Evolutionary conservation across 2,797 vertebrate genomes (phyloP), one percentile per base, ranked within the genome.

Genomic region (Anabacerthia variegaticeps): DNA sequence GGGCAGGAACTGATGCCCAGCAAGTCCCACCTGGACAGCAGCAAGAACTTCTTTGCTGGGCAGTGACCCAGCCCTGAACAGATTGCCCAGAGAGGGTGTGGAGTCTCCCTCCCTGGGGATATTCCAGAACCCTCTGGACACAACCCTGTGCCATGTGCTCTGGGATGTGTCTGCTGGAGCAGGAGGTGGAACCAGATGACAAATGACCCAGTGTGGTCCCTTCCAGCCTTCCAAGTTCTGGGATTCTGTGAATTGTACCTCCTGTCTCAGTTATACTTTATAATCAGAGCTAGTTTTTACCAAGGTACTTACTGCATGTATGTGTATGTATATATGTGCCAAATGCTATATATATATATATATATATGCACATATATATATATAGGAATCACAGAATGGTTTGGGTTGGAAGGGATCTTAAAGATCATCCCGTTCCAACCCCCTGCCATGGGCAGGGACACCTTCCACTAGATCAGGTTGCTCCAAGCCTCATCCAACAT

Each of bases 241-340:
- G 7, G 36, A 39, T 61, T 39, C 24, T 54, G 8, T 22, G 49
- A 81, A 63, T 19, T 22, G 8, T 36, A 63, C 14, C 30, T 85
- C 28, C 16, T n/a, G 14, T 61, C 36, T 61, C 52, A 10, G 22
- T 69, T 80, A 15, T 52, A 65, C 37, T 74, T 36, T 59, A 68
- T 44, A 48, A 55, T 36, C 21, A 48, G 61, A 59, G 1, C 16
- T 63, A 24, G 41, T 30, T 84, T 75, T 78, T 61, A 23, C 66
- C n/a, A n/a, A 62, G 46, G 28, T 48, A 12, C 54, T 68, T 1
- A 3, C 9, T 77, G n/a, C 34, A 39, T 26, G 12, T 4, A 1
- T 21, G 12, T 65, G 1, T 28, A 0, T 43, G 0, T 34, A 10
- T 51, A 15, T 36, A 3, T 71, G 4, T 63, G 14, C 24, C 6